Evolutionary conservation across 2,888 invertebrate species (phyloP), one percentile per base, ranked within the genome.

Genomic region (Lacanobia wlatinum): DNA sequence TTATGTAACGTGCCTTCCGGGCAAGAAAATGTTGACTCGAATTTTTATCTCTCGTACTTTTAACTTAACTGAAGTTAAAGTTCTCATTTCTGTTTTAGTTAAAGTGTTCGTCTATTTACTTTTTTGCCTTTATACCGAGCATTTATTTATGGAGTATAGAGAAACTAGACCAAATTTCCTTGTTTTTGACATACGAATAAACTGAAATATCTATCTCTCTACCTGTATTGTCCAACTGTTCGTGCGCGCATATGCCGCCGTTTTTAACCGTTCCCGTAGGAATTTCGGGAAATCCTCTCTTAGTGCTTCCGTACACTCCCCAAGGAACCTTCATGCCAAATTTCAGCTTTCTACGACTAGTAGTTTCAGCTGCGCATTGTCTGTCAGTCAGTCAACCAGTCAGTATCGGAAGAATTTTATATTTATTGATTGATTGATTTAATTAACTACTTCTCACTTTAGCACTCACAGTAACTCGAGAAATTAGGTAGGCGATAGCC

Each of bases 21-120:
- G 62, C 64, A 55, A 68, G 68, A 65, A 78, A 80, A 73, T 65
- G 83, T 73, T 72, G 78, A 72, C 78, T 65, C 9, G 53, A 77
- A 58, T 77, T 77, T 76, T 77, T 78, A 82, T 79, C 60, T 60
- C 52, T 64, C n/a, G 40, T 43, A 64, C 66, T 79, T 82, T 77
- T 82, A 76, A 82, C 59, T 79, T 76, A 78, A 82, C 82, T 67
- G 59, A 52, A 82, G 82, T 76, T 71, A 50, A 66, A 82, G 72
- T 82, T 64, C 58, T 70, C 62, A 81, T 67, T 79, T 9, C 63
- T 38, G 46, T 82, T 76, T 66, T 21, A 78, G 56, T 81, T 81
- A 55, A 81, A 78, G 78, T 78, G 78, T 62, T 78, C 77, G 82
- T 63, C 21, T 60, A 81, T 23, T 76, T 53, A 23, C 5, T 40